Base-by-base conservation (phyloP, 2,888 invertebrate species). In the Trimorus sp. region DNA sequence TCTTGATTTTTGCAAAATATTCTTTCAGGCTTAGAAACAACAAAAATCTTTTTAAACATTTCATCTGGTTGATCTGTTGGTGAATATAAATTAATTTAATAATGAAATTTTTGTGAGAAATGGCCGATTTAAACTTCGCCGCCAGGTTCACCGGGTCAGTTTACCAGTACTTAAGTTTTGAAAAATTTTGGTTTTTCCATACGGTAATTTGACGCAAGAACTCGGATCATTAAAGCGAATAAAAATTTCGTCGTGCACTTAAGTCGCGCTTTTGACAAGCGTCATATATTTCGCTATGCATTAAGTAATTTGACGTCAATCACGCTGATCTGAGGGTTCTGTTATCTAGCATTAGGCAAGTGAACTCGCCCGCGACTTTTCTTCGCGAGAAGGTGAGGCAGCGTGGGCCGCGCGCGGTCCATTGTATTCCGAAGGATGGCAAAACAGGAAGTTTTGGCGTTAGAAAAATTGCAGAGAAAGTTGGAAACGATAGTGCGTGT, bases 381-480 rank as follows among this genome's bases (percentile, higher is more conserved):
- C 49, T 15, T 12, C 8, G 37, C 16, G 51, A 9, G 49, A 49
- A 15, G 38, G 63, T 37, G 58, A 59, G 38, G 58, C 68, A 48
- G 59, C 69, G 69, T 69, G 69, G 69, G 69, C 36, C 16, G 58
- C 42, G 26, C 42, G 12, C n/a, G 14, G 38, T 42, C 66, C 37
- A 66, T 66, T 66, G 66, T 66, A 48, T 68, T 53, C 14, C 38
- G 45, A 69, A 58, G 8, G 59, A 59, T 51, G 49, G 59, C 48
- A 59, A 51, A 69, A 69, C 69, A 69, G 69, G 69, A 69, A 69
- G 69, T 56, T 38, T 69, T 15, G 36, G 12, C 15, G n/a, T 38
- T 51, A 26, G 56, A 68, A 45, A 26, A 45, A n/a, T 62, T 26
- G 15, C 40, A 14, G 62, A 62, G 62, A 62, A 62, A 62, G 62